A percentile compares a stretch with the other conserved stretches of the same genome.
These are phyloP conservation scores for Tetragnatha montana DNA, from an alignment of 2,888 invertebrate species.

Conservation along the genomic window DNA sequence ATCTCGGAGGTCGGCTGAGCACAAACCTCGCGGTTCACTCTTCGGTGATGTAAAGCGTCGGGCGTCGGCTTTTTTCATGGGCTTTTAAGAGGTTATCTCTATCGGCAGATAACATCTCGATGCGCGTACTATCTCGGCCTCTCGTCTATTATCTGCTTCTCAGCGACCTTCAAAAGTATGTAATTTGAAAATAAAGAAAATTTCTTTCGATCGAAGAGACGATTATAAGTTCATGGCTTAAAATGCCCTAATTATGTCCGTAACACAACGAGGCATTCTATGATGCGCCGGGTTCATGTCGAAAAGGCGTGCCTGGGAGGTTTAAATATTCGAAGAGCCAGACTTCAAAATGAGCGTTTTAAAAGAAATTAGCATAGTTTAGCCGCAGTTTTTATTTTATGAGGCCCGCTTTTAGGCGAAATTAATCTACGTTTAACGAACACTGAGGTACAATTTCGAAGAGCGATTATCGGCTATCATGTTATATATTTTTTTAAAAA, in stretches of 20 bases:
- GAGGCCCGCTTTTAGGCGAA: no score
- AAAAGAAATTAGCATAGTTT: no score
- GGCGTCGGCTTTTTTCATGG: slow-evolving; percentile 26
- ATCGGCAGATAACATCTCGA: slow-evolving; percentile 34
- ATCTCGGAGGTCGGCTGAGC: not conserved
- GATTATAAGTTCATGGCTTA: slow-evolving; percentile 21
- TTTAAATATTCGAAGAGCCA: no score
- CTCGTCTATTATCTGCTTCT: slow-evolving; percentile 22
- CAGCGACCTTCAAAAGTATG: slow-evolving; percentile 31
- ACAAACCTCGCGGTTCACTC: not conserved
- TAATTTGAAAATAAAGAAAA: slow-evolving; percentile 43
- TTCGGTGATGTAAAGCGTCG: not conserved
- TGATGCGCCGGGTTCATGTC: no score
- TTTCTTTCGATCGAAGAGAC: slow-evolving; percentile 12
- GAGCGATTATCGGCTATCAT: not conserved
- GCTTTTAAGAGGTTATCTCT: slow-evolving; percentile 19
- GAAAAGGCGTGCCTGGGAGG: no score
- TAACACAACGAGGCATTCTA: not conserved
- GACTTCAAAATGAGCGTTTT: no score
- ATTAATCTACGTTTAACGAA: no score
- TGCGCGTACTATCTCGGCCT: slow-evolving; percentile 32
- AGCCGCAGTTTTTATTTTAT: no score
- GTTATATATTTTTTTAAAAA: no score
- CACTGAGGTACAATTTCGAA: not conserved
- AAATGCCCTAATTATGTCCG: slow-evolving; percentile 29